These are phyloP conservation scores for Muntiacus muntjak DNA, from an alignment of 2,113 vertebrate genomes.

Conservation along the genomic window DNA sequence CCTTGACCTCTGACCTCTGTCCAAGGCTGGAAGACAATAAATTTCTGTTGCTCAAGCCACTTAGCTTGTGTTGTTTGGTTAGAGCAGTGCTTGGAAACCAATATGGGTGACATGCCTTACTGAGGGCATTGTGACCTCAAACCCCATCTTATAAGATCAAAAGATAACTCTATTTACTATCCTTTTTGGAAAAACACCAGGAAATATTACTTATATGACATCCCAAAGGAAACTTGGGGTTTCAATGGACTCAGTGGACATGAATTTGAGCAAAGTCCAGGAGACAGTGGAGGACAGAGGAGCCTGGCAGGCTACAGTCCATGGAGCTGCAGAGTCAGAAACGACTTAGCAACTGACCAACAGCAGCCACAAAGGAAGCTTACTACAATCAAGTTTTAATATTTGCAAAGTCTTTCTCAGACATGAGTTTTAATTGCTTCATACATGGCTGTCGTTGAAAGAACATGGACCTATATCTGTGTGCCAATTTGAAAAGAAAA, in stretches of 20 bases:
- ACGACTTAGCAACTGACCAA: fast-evolving
- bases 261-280: background rate
- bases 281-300: background rate
- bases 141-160: background rate
- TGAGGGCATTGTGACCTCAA: fast-evolving
- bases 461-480: background rate
- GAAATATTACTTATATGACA: background rate
- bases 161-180: background rate
- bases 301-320: background rate
- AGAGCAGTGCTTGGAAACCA: too few species aligned
- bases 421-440: background rate
- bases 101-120: fast-evolving
- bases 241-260: background rate
- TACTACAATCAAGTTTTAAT: background rate
- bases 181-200: background rate
- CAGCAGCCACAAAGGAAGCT: background rate
- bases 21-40: fast-evolving
- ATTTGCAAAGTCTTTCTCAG: background rate
- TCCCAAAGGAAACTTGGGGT: background rate
- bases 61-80: background rate
- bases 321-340: background rate
- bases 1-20: background rate
- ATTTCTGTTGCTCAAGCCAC: background rate
- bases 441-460: background rate
- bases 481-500: background rate